phyloP scores from a whole-genome alignment of 2,888 invertebrate species.

The Erebia palarica region DNA sequence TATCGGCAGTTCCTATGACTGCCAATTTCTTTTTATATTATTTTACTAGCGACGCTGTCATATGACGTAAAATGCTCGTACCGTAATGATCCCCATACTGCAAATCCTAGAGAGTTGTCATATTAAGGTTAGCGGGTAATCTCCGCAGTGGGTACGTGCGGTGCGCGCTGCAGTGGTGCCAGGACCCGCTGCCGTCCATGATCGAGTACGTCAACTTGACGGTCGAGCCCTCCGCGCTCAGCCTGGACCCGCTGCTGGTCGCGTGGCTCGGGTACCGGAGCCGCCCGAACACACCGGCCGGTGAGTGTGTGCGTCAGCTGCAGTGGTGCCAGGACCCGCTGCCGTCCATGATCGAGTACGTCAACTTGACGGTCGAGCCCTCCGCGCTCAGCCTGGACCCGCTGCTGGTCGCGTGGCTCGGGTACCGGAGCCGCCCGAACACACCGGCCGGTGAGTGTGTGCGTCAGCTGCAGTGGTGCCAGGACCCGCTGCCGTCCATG shows the following conservation, averaged over 20 bases:
- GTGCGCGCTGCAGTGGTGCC: constrained; percentile 59
- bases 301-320: constrained; percentile 49
- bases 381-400: constrained; percentile 80
- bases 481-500: constrained; percentile 36
- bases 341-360: constrained; percentile 54
- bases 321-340: constrained; percentile 55
- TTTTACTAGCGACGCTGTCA: too few species aligned
- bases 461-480: constrained; percentile 62
- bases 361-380: constrained; percentile 62
- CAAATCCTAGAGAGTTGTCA: too few species aligned
- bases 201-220: constrained; percentile 63
- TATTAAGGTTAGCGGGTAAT: neutral
- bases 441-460: constrained; percentile 36
- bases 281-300: constrained; percentile 39
- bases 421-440: constrained; percentile 70
- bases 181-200: constrained; percentile 36
- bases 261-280: constrained; percentile 84
- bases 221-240: constrained; percentile 59
- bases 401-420: constrained; percentile 84
- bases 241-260: constrained; percentile 85
- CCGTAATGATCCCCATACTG: too few species aligned
- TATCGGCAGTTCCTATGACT: too few species aligned
- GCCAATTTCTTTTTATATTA: too few species aligned
- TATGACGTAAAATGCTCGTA: neutral
- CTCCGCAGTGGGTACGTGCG: constrained; percentile 59